Conservation (phyloP, 2,113 vertebrate genomes). For the Megaceryle maxima region DNA sequence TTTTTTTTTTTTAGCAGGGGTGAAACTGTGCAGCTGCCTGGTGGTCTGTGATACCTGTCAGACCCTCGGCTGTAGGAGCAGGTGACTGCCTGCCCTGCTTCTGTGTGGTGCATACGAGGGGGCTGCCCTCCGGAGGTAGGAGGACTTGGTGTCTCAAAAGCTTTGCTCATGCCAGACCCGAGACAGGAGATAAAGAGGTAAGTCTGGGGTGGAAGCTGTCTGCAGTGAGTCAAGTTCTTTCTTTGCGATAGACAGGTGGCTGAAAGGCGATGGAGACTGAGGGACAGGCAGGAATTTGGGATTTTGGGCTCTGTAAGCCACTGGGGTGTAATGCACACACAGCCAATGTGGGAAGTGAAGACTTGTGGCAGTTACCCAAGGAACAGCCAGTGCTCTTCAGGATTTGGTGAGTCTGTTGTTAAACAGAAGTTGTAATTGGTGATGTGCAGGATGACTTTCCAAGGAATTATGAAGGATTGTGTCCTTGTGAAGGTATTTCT, state of each 20-base stretch:
- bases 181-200: neutral
- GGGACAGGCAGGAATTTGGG: neutral
- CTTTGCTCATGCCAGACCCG: neutral
- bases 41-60: neutral
- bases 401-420: fast-evolving
- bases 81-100: neutral
- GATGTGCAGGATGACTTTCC: neutral
- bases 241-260: neutral
- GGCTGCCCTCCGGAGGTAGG: neutral
- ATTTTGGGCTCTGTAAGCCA: neutral
- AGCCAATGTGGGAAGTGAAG: fast-evolving
- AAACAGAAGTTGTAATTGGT: neutral
- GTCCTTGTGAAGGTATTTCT: neutral
- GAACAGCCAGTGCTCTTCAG: neutral
- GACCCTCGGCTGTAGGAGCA: neutral
- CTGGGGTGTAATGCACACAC: fast-evolving
- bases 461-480: neutral
- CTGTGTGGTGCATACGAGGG: neutral
- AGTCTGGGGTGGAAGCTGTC: neutral
- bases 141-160: neutral
- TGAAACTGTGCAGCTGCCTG: neutral
- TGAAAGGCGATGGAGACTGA: neutral
- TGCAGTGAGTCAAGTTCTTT: neutral
- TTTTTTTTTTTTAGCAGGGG: neutral
- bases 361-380: neutral